These are phyloP conservation scores for Pseudanteris insignis DNA, from an alignment of 2,888 invertebrate genomes.

Conservation along the genomic window DNA sequence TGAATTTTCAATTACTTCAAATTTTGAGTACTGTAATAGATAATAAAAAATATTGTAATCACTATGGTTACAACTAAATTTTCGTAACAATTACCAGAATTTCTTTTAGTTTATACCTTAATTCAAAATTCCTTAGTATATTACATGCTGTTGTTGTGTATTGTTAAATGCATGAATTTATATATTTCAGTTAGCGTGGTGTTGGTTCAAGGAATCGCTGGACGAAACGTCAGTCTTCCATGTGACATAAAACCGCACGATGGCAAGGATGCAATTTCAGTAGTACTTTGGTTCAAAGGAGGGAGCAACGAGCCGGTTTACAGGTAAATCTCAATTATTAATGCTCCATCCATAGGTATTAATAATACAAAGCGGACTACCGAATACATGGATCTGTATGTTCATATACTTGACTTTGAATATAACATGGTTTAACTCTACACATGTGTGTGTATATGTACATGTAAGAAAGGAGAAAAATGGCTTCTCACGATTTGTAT, in stretches of 20 bases:
- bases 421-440: no score
- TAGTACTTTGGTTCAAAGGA: constrained; percentile 92
- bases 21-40: no score
- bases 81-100: no score
- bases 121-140: no score
- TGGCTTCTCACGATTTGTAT: no score
- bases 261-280: constrained; percentile 84
- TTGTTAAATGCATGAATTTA: constrained; percentile 16
- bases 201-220: constrained; percentile 85
- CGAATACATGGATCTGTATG: no score
- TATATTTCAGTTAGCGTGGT: constrained; percentile 80
- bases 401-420: no score
- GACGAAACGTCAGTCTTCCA: constrained; percentile 85
- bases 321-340: constrained; percentile 71
- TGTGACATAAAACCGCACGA: constrained; percentile 88
- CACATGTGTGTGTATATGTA: no score
- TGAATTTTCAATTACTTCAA: no score
- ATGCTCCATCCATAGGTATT: constrained; percentile 20
- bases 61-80: neutral
- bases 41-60: neutral
- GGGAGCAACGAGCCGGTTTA: constrained; percentile 79
- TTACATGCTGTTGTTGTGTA: no score
- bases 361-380: neutral
- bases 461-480: no score
- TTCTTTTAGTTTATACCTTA: no score